A percentile compares a stretch with the other conserved stretches of the same genome.
phyloP scores from a whole-genome alignment of 1,140 invertebrate species.

The Micrasema longulum region DNA sequence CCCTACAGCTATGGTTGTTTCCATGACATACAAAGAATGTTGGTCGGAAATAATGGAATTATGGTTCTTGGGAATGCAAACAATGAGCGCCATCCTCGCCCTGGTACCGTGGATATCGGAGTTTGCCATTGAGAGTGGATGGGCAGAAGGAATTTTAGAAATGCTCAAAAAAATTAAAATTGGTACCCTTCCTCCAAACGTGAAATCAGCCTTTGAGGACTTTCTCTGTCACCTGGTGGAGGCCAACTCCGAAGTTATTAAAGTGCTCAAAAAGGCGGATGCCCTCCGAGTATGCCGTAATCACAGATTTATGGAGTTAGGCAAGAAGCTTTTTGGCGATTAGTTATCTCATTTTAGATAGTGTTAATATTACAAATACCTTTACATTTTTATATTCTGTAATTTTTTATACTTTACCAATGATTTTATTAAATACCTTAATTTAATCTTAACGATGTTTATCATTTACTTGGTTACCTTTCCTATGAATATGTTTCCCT shows the following conservation, averaged over 20 bases:
- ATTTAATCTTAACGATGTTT: conserved; percentile 13
- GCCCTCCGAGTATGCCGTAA: conserved; percentile 85
- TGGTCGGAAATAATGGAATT: conserved; percentile 92
- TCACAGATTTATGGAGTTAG: conserved; percentile 89
- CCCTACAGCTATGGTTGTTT: conserved; percentile 81
- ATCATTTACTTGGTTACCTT: conserved; percentile 3
- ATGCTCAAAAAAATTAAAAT: conserved; percentile 84
- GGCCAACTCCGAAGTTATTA: conserved; percentile 79
- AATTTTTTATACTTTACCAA: conserved; percentile 40
- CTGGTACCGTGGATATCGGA: conserved; percentile 90
- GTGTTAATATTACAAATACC: conserved; percentile 28
- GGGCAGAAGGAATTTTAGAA: conserved; percentile 87
- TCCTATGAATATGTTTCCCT: conserved; percentile 19
- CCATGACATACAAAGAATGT: conserved; percentile 85
- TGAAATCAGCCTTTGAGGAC: conserved; percentile 91
- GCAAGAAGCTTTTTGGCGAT: conserved; percentile 86
- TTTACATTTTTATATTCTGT: conserved; percentile 35
- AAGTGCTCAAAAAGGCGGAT: conserved; percentile 86
- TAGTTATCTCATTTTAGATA: conserved; percentile 58
- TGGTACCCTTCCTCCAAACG: conserved; percentile 82
- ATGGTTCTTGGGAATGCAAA: conserved; percentile 95
- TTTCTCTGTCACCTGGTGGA: conserved; percentile 87
- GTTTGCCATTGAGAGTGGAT: conserved; percentile 92
- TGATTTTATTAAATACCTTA: conserved; percentile 30
- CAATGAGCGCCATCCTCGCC: conserved; percentile 82